Evolutionary conservation across 2,113 vertebrate species (phyloP), one percentile per base, ranked within the genome.

Genomic region (Peromyscus polionotus): DNA sequence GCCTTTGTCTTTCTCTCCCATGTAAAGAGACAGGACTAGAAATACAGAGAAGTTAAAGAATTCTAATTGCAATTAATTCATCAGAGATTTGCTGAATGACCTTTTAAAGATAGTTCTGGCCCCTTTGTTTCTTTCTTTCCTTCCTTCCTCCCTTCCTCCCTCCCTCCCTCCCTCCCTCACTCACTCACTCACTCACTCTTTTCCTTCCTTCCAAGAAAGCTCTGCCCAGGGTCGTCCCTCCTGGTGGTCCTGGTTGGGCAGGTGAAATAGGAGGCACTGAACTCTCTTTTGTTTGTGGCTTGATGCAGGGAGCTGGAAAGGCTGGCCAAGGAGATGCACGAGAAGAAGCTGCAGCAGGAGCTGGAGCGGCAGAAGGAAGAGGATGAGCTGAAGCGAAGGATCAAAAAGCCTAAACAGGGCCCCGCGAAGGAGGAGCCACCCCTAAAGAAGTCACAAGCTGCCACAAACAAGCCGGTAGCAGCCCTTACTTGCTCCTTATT

Each of bases 361-460:
- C 92, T 98, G 14, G 98, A 98, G 95, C 98, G 96, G 61, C 94
- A 98, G 67, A 98, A 96, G 77, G 98, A 99, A 93, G 98, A 99
- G n/a, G 99, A 99, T 31, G 99, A 99, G 75, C 57, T 98, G 85
- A 99, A 95, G 95, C 99, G 98, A 97, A 99, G 97, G 90, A 83
- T n/a, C 45, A 99, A 97, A 86, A 99, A 96, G 76, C 95, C 88
- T 33, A 99, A 98, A 95, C 98, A 7, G 54, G 99, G 97, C 39
- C 48, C 48, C 1, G 39, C 1, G 0, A 99, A 98, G 97, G 99
- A 99, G 5, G 98, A 99, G 0, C 1, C 17, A 0, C 10, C 54
- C 0, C 0, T 3, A 12, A 98, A 95, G 94, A 98, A 97, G 54
- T 0, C 88, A 0, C 96, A 90, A 31, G 9, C 7, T 0, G 0